phyloP scores from a whole-genome alignment of 2,888 invertebrate species.

The Anagyrus pseudococci region DNA sequence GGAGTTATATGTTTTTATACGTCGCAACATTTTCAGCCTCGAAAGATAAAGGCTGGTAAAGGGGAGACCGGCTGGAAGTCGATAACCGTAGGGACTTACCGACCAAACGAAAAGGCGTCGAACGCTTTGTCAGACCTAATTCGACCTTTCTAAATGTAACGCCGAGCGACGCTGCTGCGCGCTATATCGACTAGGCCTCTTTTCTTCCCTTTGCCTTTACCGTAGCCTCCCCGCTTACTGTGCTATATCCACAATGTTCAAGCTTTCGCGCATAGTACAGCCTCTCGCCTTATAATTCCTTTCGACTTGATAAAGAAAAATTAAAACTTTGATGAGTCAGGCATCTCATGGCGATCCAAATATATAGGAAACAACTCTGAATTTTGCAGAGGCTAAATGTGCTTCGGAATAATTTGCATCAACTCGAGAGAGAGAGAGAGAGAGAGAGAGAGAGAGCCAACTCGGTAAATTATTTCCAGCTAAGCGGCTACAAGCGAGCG shows the following conservation, averaged over 20 bases:
- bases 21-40: slow-evolving; percentile 30
- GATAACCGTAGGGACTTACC: slow-evolving; percentile 41
- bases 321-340: too few relatives aligned
- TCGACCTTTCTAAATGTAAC: slow-evolving; percentile 32
- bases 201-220: background rate
- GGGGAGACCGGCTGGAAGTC: slow-evolving; percentile 37
- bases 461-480: background rate
- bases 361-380: too few relatives aligned
- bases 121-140: slow-evolving; percentile 30
- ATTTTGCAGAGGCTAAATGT: too few relatives aligned
- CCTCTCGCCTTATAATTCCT: too few relatives aligned
- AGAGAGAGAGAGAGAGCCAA: background rate
- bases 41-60: slow-evolving; percentile 42
- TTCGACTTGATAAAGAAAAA: too few relatives aligned
- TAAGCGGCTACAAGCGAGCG: background rate
- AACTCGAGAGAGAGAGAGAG: too few relatives aligned
- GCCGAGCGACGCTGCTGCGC: slow-evolving; percentile 32
- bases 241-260: too few relatives aligned
- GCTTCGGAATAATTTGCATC: too few relatives aligned
- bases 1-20: background rate
- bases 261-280: too few relatives aligned
- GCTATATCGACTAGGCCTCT: background rate
- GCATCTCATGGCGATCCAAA: too few relatives aligned
- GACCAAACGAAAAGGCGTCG: slow-evolving; percentile 30
- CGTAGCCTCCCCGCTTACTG: too few relatives aligned